These are phyloP conservation scores for Ceyx erithaca DNA, from an alignment of 2,797 vertebrate species.

Conservation along the genomic window DNA sequence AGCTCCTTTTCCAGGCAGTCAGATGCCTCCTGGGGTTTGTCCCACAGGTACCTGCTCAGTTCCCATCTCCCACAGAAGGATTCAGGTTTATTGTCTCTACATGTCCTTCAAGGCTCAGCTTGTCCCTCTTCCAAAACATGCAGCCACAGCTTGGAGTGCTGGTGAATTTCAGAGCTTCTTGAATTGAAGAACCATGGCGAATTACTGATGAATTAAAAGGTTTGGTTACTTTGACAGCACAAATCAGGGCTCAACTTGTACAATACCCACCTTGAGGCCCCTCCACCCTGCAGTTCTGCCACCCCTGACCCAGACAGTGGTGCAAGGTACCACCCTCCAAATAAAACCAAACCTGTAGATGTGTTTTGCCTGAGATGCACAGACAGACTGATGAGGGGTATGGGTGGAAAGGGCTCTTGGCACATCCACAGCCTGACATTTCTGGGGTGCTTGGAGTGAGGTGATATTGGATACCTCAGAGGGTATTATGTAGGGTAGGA, in stretches of 20 bases:
- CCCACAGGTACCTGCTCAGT: not conserved
- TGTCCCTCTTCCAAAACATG: not conserved
- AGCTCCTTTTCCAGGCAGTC: not conserved
- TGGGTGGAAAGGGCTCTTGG: fast-evolving
- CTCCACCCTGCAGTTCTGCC: not conserved
- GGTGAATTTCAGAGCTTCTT: not conserved
- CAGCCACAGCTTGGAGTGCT: not conserved
- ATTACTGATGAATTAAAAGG: not conserved
- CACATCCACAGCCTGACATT: fast-evolving
- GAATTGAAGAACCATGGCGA: not conserved
- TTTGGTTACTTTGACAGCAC: not conserved
- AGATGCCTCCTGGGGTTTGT: fast-evolving
- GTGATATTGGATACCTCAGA: not conserved
- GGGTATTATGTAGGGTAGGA: not conserved
- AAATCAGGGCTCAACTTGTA: fast-evolving
- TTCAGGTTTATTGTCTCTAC: not conserved
- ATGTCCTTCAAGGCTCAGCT: not conserved
- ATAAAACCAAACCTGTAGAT: fast-evolving
- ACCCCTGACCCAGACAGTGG: not conserved
- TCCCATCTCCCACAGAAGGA: fast-evolving
- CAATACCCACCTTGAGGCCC: fast-evolving
- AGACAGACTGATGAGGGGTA: not conserved
- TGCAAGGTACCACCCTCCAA: not conserved
- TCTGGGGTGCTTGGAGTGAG: fast-evolving
- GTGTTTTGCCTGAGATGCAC: not conserved